phyloP scores from a whole-genome alignment of 1,140 invertebrate genomes.

The Diprion similis region DNA sequence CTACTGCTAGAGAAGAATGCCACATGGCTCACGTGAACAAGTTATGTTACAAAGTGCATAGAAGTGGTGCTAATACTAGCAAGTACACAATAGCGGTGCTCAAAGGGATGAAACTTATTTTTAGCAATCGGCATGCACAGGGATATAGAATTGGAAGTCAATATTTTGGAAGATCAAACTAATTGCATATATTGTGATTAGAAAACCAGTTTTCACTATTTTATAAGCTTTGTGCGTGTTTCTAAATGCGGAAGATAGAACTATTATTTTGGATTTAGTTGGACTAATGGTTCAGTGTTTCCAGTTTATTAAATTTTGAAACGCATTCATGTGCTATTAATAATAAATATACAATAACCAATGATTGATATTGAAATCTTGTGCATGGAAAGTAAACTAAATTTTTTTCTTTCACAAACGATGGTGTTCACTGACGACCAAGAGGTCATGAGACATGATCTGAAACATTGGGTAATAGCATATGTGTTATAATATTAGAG shows the following conservation, averaged over 20 bases:
- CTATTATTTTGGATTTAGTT: not conserved
- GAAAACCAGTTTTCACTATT: not conserved
- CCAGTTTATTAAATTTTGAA: not conserved
- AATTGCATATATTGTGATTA: not conserved
- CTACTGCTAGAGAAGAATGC: not conserved
- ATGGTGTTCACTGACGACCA: not conserved
- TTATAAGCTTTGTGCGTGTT: not conserved
- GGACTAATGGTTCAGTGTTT: not conserved
- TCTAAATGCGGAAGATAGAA: not conserved
- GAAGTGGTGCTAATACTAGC: not conserved
- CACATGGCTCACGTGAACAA: not conserved
- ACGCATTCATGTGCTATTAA: not conserved
- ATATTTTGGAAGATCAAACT: not conserved
- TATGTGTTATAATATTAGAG: not conserved
- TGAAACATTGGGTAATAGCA: not conserved
- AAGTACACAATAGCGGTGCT: not conserved
- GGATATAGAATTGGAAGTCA: not conserved
- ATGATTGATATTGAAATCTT: no score
- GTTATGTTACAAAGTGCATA: not conserved
- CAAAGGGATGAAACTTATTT: not conserved
- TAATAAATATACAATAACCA: not conserved
- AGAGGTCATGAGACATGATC: not conserved
- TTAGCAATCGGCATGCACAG: not conserved
- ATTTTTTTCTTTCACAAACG: not conserved
- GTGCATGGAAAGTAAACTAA: not conserved